Base-by-base conservation (phyloP, 2,888 invertebrate species). In the Colletes collaris region DNA sequence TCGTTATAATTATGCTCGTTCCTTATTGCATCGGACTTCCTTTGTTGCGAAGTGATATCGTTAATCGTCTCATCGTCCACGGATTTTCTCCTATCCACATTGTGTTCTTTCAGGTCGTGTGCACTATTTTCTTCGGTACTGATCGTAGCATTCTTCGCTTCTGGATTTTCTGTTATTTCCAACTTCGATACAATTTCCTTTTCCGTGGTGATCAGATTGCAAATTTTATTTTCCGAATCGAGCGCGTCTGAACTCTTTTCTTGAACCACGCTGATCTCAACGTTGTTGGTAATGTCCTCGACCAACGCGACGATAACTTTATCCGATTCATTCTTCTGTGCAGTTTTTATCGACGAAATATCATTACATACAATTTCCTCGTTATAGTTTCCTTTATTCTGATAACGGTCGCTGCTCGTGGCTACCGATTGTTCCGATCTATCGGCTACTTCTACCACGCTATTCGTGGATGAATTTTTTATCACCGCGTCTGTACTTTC, bases 1-100 rank as follows among this genome's bases (percentile, higher is more conserved):
- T 76, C 68, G 11, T 46, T 64, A 3, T n/a, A 52, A 53, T 52
- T 66, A 8, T 46, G 16, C 16, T 49, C 7, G 4, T 50, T 58
- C 27, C 16, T 44, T n/a, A n/a, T n/a, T 27, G 44, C 27, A 4
- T n/a, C 60, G 6, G 7, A 13, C 2, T 27, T n/a, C 16, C 10
- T 55, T 6, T n/a, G 40, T 11, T 2, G 37, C 27, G 13, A 62
- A 37, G 5, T 37, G 35, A 19, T 53, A 50, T 49, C 16, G 10
- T 19, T n/a, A 19, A 4, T 19, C 8, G 3, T 4, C 11, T 19
- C 13, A 16, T 60, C 19, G 49, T 11, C 50, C 3, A 10, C 16
- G 4, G 11, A 19, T 7, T 46, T 35, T 6, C 58, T 67, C 10
- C 6, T 10, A 13, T 67, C 37, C 4, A 16, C 11, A 49, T 6